These are phyloP conservation scores for Uloborus diversus DNA, from an alignment of 1,140 invertebrate genomes.

Conservation along the genomic window DNA sequence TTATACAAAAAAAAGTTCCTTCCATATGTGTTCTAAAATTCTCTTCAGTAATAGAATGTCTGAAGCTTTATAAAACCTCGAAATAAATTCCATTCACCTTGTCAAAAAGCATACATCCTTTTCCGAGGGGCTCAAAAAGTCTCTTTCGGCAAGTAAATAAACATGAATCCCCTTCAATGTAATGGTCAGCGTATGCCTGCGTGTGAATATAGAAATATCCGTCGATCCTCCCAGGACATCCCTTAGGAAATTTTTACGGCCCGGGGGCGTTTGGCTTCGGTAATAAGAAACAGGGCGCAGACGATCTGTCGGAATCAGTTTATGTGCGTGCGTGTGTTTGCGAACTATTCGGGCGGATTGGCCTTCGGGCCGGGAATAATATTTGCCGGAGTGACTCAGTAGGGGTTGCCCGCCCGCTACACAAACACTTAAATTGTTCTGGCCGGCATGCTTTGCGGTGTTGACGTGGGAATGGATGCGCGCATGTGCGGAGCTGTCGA, in stretches of 20 bases:
- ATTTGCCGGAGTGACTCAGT: not conserved
- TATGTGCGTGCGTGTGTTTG: not conserved
- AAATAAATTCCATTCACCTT: too few relatives aligned
- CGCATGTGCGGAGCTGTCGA: too few relatives aligned
- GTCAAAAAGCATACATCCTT: too few relatives aligned
- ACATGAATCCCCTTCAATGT: too few relatives aligned
- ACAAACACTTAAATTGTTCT: not conserved
- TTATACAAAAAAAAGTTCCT: too few relatives aligned
- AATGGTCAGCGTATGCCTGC: too few relatives aligned
- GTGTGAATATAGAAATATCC: too few relatives aligned
- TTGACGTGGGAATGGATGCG: not conserved
- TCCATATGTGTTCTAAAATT: too few relatives aligned
- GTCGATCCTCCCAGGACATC: not conserved
- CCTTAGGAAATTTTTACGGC: not conserved
- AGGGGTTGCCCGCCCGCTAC: not conserved
- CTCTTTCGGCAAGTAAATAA: too few relatives aligned
- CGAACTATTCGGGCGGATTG: not conserved
- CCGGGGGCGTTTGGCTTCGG: not conserved
- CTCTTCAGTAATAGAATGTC: too few relatives aligned
- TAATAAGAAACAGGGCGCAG: not conserved
- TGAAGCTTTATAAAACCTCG: too few relatives aligned
- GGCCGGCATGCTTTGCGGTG: not conserved
- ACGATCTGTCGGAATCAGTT: not conserved
- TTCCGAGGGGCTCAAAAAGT: too few relatives aligned
- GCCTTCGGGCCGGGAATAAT: not conserved